A percentile compares a stretch with the other conserved stretches of the same genome.
Conservation (phyloP, 2,888 invertebrate species). For the Heliconius charithonia region DNA sequence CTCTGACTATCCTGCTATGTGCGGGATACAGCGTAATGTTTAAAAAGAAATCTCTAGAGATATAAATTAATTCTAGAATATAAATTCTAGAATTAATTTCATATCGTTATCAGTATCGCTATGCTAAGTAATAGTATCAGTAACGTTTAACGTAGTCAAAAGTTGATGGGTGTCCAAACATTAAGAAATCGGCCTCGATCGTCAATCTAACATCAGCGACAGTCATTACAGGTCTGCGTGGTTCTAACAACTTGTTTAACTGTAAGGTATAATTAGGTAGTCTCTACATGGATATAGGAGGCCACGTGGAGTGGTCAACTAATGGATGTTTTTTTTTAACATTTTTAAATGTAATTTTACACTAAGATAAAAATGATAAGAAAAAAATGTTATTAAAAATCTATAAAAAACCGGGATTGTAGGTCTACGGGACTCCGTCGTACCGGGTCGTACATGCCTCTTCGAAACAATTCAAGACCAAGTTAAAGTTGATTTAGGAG, state of each 20-base stretch:
- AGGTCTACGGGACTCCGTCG: no score
- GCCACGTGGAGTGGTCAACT: neutral
- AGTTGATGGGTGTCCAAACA: neutral
- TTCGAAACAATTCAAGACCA: no score
- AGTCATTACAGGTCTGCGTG: neutral
- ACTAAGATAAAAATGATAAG: no score
- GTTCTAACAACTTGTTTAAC: neutral
- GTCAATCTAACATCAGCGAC: constrained; percentile 4
- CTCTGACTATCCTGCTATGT: neutral
- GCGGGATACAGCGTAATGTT: neutral
- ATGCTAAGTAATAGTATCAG: no score
- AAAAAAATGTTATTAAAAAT: neutral
- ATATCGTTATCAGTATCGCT: neutral
- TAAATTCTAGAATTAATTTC: no score
- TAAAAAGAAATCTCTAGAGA: neutral
- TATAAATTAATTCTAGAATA: neutral
- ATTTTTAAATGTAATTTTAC: neutral
- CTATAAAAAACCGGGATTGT: no score
- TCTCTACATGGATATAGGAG: neutral
- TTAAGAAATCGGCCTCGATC: neutral
- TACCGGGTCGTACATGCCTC: no score
- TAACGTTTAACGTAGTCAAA: neutral
- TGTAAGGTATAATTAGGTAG: neutral
- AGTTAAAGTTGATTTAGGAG: no score
- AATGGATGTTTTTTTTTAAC: neutral